Evolutionary conservation across 2,888 invertebrate genomes (phyloP).

Genomic region (Aleiodes alternator): DNA sequence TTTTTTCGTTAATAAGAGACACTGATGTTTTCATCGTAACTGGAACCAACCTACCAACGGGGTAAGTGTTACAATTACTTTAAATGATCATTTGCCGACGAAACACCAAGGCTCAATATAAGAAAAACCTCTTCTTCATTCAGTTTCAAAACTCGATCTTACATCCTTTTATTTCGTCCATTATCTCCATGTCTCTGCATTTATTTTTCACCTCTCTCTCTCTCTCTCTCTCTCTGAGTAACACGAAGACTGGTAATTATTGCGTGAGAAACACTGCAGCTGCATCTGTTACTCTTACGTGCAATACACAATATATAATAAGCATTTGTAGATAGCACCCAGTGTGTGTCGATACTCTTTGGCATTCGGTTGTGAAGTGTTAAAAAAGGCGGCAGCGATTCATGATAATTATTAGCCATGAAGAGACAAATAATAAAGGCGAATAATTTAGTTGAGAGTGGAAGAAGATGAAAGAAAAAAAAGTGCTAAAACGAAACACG

Average conservation of each 20-base stretch:
- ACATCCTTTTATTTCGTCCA: conserved; percentile 20
- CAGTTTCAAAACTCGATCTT: conserved; percentile 41
- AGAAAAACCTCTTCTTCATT: conserved; percentile 6
- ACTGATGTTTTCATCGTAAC: conserved; percentile 58
- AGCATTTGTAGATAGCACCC: conserved; percentile 16
- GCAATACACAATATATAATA: conserved; percentile 20
- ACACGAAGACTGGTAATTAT: conserved; percentile 45
- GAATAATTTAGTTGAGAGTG: background rate
- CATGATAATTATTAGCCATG: conserved; percentile 7
- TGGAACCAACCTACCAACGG: background rate
- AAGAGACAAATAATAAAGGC: conserved; percentile 16
- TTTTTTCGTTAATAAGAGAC: conserved; percentile 43
- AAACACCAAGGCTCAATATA: conserved; percentile 48
- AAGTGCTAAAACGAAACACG: background rate
- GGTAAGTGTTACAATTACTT: conserved; percentile 57
- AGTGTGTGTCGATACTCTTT: conserved; percentile 32
- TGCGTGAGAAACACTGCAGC: conserved; percentile 43
- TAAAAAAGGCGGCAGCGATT: background rate
- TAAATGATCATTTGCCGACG: conserved; percentile 47
- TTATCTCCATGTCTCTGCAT: conserved; percentile 9
- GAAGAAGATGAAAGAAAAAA: background rate
- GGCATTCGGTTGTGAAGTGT: background rate
- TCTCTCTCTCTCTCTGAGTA: conserved; percentile 25
- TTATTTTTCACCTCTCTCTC: conserved; percentile 16
- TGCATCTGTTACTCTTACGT: conserved; percentile 44